Evolutionary conservation across 2,113 vertebrate species (phyloP).

Genomic region (Myotis lucifugus): DNA sequence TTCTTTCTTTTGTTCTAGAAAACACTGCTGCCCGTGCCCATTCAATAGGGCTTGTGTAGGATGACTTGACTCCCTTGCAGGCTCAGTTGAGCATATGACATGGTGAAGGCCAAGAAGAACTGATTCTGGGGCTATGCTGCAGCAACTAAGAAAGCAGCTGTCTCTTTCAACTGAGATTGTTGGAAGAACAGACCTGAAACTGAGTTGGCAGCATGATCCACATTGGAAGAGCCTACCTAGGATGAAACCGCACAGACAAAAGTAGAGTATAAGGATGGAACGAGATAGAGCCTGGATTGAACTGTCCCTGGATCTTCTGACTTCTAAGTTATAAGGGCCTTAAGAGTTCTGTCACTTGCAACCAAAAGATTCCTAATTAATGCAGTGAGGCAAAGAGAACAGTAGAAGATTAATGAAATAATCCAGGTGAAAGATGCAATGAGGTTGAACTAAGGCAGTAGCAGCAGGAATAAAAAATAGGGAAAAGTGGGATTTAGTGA

Average conservation of each 20-base stretch:
- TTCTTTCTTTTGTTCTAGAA: not conserved
- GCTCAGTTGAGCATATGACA: not conserved
- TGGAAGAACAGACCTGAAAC: not conserved
- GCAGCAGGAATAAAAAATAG: not conserved
- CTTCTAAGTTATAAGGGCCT: not conserved
- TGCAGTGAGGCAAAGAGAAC: not conserved
- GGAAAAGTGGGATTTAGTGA: not conserved
- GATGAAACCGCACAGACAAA: not conserved
- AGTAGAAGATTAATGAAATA: not conserved
- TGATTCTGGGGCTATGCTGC: not conserved
- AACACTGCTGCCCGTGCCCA: not conserved
- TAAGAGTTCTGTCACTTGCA: slow-evolving; percentile 9
- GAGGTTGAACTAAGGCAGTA: not conserved
- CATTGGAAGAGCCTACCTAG: not conserved
- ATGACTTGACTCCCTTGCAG: not conserved
- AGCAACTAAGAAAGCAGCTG: not conserved
- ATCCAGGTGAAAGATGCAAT: not conserved
- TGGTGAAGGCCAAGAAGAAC: not conserved
- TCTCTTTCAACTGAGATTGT: not conserved
- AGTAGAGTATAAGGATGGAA: not conserved
- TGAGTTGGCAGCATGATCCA: not conserved
- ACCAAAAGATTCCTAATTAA: not conserved
- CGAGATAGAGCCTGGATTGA: not conserved
- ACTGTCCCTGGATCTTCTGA: not conserved
- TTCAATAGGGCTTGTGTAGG: not conserved